These are phyloP conservation scores for Malurus cyaneus DNA, from an alignment of 2,113 vertebrate genomes.

Conservation along the genomic window DNA sequence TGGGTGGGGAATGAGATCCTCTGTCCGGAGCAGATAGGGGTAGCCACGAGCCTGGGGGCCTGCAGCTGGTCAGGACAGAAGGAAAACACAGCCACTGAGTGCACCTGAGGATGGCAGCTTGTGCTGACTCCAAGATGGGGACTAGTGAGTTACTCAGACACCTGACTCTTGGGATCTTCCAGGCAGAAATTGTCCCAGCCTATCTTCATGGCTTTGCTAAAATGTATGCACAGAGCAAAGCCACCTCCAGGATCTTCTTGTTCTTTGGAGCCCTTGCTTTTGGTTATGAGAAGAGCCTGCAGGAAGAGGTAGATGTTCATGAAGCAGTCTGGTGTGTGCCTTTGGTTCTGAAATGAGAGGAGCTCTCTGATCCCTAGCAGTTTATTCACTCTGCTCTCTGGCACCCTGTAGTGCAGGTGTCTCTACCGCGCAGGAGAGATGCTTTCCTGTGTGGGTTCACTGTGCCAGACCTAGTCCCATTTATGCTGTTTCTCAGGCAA, in stretches of 20 bases:
- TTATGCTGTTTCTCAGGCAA: neutral
- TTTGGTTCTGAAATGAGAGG: neutral
- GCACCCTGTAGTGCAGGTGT: neutral
- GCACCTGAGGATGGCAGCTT: neutral
- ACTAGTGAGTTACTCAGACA: neutral
- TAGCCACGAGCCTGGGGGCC: fast-evolving
- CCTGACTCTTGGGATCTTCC: neutral
- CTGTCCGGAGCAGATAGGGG: neutral
- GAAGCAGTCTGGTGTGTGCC: neutral
- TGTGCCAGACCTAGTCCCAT: fast-evolving
- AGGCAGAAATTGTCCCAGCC: neutral
- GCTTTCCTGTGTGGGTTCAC: neutral
- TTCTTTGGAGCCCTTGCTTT: neutral
- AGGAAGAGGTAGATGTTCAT: neutral
- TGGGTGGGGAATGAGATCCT: neutral
- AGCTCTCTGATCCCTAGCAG: neutral
- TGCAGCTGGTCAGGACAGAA: neutral
- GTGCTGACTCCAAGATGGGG: neutral
- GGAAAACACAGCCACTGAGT: neutral
- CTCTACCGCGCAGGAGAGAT: neutral
- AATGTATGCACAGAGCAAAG: neutral
- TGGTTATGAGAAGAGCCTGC: neutral
- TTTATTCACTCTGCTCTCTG: neutral
- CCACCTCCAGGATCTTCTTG: neutral
- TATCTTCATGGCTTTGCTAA: neutral